Conservation (phyloP, 2,797 vertebrate species). For the Enteromius mattozi region DNA sequence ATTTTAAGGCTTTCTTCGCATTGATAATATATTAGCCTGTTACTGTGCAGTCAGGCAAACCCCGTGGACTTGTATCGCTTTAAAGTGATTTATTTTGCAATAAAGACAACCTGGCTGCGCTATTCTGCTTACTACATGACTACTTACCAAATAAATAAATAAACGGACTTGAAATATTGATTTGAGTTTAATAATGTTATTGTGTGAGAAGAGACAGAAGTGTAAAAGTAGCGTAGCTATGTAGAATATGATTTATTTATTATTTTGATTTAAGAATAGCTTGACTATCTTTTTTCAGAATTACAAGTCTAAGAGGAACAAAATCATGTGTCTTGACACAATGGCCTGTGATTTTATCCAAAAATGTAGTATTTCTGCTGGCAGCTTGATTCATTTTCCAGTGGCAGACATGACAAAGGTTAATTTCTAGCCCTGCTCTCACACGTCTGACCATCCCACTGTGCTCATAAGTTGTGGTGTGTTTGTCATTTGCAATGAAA, state of each 20-base stretch:
- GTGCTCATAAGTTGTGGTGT: not conserved
- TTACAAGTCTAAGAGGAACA: not conserved
- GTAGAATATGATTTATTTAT: not conserved
- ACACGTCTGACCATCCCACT: not conserved
- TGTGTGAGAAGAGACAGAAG: not conserved
- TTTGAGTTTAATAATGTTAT: not conserved
- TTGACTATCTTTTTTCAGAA: not conserved
- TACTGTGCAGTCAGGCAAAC: not conserved
- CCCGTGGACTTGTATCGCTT: not conserved
- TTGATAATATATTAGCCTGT: too few species aligned
- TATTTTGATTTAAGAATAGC: not conserved
- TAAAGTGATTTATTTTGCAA: not conserved
- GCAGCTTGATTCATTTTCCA: not conserved
- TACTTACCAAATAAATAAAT: not conserved
- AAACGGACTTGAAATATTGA: not conserved
- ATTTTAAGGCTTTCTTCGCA: not conserved
- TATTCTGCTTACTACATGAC: not conserved
- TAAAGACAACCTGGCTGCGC: not conserved
- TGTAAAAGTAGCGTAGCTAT: not conserved
- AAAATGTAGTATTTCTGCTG: not conserved
- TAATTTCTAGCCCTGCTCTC: not conserved
- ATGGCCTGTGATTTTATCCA: too few species aligned
- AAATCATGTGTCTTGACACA: too few species aligned
- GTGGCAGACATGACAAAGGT: not conserved
- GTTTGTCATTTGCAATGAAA: conserved; percentile 4